Evolutionary conservation across 2,888 invertebrate genomes (phyloP), one percentile per base, ranked within the genome.

Genomic region (Pristionchus fissidentatus): DNA sequence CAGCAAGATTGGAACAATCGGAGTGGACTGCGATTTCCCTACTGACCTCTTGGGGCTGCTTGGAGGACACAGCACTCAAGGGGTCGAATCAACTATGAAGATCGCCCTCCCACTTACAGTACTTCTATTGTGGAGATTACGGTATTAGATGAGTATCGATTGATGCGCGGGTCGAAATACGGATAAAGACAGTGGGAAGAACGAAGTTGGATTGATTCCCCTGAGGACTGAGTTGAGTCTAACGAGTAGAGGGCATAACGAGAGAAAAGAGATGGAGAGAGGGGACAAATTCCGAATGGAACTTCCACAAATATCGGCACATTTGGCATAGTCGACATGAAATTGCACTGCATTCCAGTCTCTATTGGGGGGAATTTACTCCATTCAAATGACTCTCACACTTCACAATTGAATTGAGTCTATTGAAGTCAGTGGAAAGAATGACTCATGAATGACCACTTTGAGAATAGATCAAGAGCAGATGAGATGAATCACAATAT

Each of bases 21-120:
- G 66, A 84, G 79, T n/a, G 79, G 80, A 49, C 77, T 83, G n/a
- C 62, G 73, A 78, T 85, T 85, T 78, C 85, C 85, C 57, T 78
- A 78, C 41, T 85, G 70, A 55, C 70, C 83, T 73, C 43, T 38
- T 57, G 55, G 57, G 57, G 26, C 57, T 79, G 41, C 38, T 79
- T 41, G 79, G 55, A 55, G 41, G 55, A 41, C 41, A 43, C 70
- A 38, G 43, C n/a, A 29, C 75, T 29, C 46, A 77, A 49, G 75
- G 75, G 75, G 75, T 77, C 75, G 75, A 77, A n/a, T n/a, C n/a
- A 49, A 1, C 19, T 7, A 77, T 32, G 49, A 77, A 77, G 19
- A 49, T 77, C 75, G 75, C 46, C 46, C 49, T 77, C 22, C 32
- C 75, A 13, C 19, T 52, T 19, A 49, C 75, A 77, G 49, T 77